phyloP scores from a whole-genome alignment of 1,140 invertebrate species.

The Palaemon carinicauda region DNA sequence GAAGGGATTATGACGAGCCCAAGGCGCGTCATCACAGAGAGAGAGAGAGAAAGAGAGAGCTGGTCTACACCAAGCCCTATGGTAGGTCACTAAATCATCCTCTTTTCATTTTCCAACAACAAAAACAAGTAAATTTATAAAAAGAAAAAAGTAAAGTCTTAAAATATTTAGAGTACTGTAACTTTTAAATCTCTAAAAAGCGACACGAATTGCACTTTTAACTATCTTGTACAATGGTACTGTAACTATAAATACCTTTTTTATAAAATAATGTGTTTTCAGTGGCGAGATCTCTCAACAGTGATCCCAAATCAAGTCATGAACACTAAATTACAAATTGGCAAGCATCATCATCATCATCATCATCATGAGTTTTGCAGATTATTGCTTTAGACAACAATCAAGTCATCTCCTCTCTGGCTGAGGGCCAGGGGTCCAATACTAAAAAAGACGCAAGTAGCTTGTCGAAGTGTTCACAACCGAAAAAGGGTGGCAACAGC shows the following conservation, averaged over 20 bases:
- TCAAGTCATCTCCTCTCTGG: no score
- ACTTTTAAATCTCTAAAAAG: not conserved
- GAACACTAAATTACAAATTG: slow-evolving; percentile 12
- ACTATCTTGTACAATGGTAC: not conserved
- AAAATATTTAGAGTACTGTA: slow-evolving; percentile 10
- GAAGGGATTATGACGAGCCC: not conserved
- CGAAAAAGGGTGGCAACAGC: slow-evolving; percentile 21
- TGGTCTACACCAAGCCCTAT: not conserved
- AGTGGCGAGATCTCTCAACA: not conserved
- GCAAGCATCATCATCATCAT: no score
- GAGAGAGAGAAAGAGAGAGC: no score
- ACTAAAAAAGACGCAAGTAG: not conserved
- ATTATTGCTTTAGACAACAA: not conserved
- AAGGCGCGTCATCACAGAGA: slow-evolving; percentile 1
- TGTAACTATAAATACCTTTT: not conserved
- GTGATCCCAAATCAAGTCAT: slow-evolving; percentile 8
- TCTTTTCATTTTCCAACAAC: not conserved
- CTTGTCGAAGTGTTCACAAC: slow-evolving; percentile 33
- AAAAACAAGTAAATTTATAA: not conserved
- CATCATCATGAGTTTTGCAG: not conserved
- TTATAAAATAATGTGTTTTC: slow-evolving; percentile 9
- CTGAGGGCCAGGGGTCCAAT: no score
- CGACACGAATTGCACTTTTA: not conserved
- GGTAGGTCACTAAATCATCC: no score
- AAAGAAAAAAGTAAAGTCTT: not conserved